These are phyloP conservation scores for Caenorhabditis sinica DNA, from an alignment of 2,888 invertebrate species.

Conservation along the genomic window DNA sequence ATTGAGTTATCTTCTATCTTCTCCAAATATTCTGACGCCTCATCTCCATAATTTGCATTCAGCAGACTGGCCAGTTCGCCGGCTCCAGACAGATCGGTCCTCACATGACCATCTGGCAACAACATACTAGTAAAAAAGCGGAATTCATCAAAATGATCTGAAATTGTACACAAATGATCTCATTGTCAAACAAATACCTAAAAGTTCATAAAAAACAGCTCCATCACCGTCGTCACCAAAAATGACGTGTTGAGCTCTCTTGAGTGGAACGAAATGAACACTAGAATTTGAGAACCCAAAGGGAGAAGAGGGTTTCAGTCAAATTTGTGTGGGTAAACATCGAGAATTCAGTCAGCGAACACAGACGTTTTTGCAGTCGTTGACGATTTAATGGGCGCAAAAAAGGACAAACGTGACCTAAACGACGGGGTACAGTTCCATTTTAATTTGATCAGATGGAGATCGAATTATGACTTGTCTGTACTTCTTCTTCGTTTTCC, in stretches of 20 bases:
- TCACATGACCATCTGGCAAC: constrained; percentile 1
- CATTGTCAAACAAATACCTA: neutral
- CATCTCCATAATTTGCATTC: constrained; percentile 40
- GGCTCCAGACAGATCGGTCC: neutral
- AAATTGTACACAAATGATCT: constrained; percentile 21
- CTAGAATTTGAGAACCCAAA: constrained; percentile 10
- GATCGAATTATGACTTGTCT: constrained; percentile 34
- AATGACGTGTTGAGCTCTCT: constrained; percentile 34
- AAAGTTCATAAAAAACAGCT: constrained; percentile 15
- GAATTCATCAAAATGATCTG: constrained; percentile 35
- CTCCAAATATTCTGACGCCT: constrained; percentile 29
- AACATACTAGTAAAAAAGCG: neutral
- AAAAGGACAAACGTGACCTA: constrained; percentile 45
- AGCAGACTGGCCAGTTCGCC: neutral
- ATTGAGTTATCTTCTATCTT: constrained; percentile 38
- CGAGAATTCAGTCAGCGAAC: constrained; percentile 21
- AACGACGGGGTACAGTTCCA: constrained; percentile 30
- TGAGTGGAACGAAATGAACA: constrained; percentile 12
- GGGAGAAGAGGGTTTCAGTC: constrained; percentile 7
- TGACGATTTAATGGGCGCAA: constrained; percentile 19
- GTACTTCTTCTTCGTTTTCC: constrained; percentile 8
- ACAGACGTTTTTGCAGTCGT: constrained; percentile 21
- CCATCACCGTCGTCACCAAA: neutral
- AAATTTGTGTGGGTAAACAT: constrained; percentile 15
- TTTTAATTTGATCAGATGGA: constrained; percentile 53